These are phyloP conservation scores for Pristiophorus japonicus DNA, from an alignment of 2,113 vertebrate species.

Conservation along the genomic window DNA sequence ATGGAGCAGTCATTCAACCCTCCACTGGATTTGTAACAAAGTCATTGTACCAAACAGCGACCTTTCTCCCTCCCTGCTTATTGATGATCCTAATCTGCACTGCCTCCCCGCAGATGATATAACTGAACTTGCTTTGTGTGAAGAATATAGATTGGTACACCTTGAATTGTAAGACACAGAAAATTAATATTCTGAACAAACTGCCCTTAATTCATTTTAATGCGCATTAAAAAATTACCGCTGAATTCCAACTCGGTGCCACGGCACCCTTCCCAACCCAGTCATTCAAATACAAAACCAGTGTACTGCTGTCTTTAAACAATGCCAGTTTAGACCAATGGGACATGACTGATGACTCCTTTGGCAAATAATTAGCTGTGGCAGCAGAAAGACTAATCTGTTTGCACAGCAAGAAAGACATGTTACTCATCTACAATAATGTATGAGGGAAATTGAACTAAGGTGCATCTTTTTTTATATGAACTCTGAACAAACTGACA, in stretches of 20 bases:
- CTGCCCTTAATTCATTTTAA: neutral
- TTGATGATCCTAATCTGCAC: neutral
- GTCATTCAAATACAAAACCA: neutral
- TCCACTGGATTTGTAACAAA: neutral
- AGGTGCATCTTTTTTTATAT: neutral
- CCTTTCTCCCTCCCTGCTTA: neutral
- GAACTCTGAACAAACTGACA: neutral
- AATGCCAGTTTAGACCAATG: neutral
- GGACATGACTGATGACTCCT: neutral
- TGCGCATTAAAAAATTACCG: neutral
- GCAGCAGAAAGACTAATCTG: neutral
- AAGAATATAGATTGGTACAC: neutral
- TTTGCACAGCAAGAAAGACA: neutral
- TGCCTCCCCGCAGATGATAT: neutral
- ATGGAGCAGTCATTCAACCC: neutral
- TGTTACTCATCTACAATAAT: neutral
- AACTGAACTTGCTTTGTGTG: neutral
- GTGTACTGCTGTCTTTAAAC: neutral
- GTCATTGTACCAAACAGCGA: neutral
- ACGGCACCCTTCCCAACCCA: neutral
- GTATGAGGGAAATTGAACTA: neutral
- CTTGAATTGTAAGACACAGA: neutral
- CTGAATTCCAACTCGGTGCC: neutral
- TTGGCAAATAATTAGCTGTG: neutral
- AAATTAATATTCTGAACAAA: neutral